These are phyloP conservation scores for Mythimna pallens DNA, from an alignment of 2,888 invertebrate species.

Conservation along the genomic window DNA sequence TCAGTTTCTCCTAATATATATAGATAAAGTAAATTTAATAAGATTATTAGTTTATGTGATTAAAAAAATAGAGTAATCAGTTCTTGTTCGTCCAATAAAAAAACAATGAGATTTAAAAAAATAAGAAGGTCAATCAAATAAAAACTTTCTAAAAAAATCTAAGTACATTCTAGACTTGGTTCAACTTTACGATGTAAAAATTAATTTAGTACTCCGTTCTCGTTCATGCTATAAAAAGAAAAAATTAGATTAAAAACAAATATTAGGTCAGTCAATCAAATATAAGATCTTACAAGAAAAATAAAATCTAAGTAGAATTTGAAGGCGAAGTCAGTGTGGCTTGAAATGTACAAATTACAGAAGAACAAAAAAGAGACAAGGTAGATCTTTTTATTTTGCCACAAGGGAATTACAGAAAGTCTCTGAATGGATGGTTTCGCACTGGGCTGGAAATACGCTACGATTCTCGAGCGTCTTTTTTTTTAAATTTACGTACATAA, in stretches of 20 bases:
- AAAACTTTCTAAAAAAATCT: neutral
- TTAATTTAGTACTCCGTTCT: neutral
- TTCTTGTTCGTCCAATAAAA: too few species aligned
- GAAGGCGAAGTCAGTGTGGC: conserved; percentile 15
- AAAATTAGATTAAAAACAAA: neutral
- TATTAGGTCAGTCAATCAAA: neutral
- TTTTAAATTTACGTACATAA: too few species aligned
- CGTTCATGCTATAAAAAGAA: neutral
- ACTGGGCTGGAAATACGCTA: conserved; percentile 5
- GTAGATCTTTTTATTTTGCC: conserved; percentile 65
- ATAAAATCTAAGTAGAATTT: conserved; percentile 27
- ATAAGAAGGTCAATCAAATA: neutral
- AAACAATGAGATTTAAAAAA: too few species aligned
- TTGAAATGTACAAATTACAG: conserved; percentile 65
- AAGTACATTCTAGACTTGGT: neutral
- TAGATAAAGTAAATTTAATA: neutral
- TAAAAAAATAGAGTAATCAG: too few species aligned
- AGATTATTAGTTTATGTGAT: neutral
- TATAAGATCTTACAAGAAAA: conserved; percentile 11
- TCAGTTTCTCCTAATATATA: too few species aligned
- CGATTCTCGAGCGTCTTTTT: neutral
- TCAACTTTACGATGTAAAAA: neutral
- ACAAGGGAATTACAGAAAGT: conserved; percentile 63
- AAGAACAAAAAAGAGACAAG: conserved; percentile 58
- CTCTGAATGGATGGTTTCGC: conserved; percentile 17